Percentiles rank a stretch among this genome's conserved stretches.
Evolutionary conservation across 2,888 invertebrate species (phyloP).

Genomic region (Tinea pellionella): DNA sequence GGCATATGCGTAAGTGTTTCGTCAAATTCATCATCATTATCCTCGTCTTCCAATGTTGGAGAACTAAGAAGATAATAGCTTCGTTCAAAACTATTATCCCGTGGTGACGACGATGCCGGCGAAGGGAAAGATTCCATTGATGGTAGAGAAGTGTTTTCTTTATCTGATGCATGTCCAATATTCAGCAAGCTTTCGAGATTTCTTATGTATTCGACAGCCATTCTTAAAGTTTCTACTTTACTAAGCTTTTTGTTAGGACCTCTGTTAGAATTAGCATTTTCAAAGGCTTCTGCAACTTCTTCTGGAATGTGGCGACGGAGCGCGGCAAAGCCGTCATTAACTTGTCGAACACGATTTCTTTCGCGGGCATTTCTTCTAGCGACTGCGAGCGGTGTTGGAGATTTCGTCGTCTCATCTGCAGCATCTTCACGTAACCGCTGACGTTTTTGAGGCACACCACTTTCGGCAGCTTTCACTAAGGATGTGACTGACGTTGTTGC

Average conservation of each 20-base stretch:
- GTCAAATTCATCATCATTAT: conserved; percentile 46
- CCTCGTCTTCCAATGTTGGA: conserved; percentile 56
- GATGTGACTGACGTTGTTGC: conserved; percentile 53
- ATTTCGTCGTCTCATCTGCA: conserved; percentile 52
- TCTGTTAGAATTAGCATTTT: conserved; percentile 73
- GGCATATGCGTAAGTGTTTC: conserved; percentile 51
- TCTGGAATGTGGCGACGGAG: conserved; percentile 88
- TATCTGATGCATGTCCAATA: conserved; percentile 68
- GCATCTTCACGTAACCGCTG: conserved; percentile 50
- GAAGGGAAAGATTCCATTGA: conserved; percentile 63
- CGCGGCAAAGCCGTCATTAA: conserved; percentile 91
- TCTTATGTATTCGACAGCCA: conserved; percentile 91
- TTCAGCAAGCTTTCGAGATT: conserved; percentile 82
- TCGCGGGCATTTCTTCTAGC: conserved; percentile 92
- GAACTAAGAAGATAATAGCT: conserved; percentile 55
- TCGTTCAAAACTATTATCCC: conserved; percentile 66
- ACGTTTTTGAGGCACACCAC: conserved; percentile 41
- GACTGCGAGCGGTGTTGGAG: conserved; percentile 83
- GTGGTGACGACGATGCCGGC: conserved; percentile 60
- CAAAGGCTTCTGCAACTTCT: conserved; percentile 79
- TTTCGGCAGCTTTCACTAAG: conserved; percentile 46
- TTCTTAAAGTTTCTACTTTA: conserved; percentile 89
- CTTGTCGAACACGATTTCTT: conserved; percentile 92
- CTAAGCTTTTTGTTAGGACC: conserved; percentile 82
- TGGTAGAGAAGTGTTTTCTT: conserved; percentile 46